Percentiles rank a stretch among this genome's conserved stretches.
Conservation (phyloP, 2,113 vertebrate species). For the Forbesichthys papilliferus region DNA sequence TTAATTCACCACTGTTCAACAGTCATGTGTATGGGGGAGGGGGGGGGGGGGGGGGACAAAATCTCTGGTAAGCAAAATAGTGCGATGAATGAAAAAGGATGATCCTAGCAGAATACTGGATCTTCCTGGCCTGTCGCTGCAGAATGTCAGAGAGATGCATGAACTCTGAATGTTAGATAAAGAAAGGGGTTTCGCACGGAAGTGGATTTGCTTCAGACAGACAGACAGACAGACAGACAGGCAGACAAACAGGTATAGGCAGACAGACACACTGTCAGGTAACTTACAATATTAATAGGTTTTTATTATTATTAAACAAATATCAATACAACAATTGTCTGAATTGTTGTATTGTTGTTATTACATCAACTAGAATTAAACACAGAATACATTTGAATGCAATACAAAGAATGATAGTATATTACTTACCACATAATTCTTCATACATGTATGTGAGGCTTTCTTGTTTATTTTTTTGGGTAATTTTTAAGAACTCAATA, state of each 20-base stretch:
- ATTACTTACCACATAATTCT: no score
- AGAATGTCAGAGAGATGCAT: constrained; percentile 33
- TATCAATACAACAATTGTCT: no score
- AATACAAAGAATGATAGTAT: no score
- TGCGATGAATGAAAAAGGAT: constrained; percentile 33
- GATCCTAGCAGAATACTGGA: constrained; percentile 11
- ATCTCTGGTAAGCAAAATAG: constrained; percentile 30
- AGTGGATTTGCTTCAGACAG: constrained; percentile 15
- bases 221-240: constrained; percentile 6
- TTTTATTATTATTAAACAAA: no score
- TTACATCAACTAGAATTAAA: no score
- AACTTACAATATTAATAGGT: neutral
- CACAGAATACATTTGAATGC: no score
- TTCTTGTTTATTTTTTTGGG: no score
- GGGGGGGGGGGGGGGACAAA: neutral
- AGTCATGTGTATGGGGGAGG: neutral
- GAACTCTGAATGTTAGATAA: constrained; percentile 13
- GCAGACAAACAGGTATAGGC: neutral
- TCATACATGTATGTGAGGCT: no score
- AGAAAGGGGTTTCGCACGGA: constrained; percentile 13
- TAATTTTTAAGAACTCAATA: no score
- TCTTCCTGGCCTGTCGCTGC: constrained; percentile 21
- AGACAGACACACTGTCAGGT: neutral
- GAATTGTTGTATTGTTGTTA: no score
- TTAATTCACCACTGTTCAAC: neutral